Evolutionary conservation across 1,140 invertebrate genomes (phyloP), one percentile per base, ranked within the genome.

Genomic region (Oreohelix idahoensis): DNA sequence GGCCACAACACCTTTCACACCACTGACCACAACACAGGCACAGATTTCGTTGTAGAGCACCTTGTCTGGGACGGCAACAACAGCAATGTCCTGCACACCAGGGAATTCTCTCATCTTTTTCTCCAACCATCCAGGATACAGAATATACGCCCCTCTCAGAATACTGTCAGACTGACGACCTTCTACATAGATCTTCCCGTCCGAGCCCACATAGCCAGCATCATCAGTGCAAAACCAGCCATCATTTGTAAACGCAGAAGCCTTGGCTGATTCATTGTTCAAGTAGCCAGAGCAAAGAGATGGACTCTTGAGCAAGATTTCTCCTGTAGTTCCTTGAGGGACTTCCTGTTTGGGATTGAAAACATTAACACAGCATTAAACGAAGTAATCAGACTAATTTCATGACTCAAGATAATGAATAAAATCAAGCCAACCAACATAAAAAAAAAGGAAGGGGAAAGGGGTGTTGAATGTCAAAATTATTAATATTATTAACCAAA

Each of bases 171-270:
- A 86, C 17, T 82, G 83, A 29, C 85, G 63, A 29, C 85, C 85
- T 20, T 84, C 66, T 11, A 84, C 79, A 45, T 82, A 77, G 26
- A 86, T 0, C 11, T 69, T 71, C 1, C 83, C 74, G 38, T 81
- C 83, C 0, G 39, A 26, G 1, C 45, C 75, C 17, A 84, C 42
- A 51, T 84, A 86, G n/a, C 79, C 85, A 35, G 79, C 82, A 63
- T 86, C 85, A 51, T 86, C 85, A 23, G 83, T 86, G 38, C 85
- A 82, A 45, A 86, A 84, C 85, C 85, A 86, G 23, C 85, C 85
- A 49, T 86, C 85, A 29, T 36, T 23, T 11, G 79, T 81, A 66
- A 86, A 86, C 17, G 83, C 23, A 20, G 35, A 35, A 0, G n/a
- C 35, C 15, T n/a, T 63, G 20, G 79, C 85, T 17, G 36, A 76